Conservation (phyloP, 2,888 invertebrate genomes). For the Drosophila algonquin region DNA sequence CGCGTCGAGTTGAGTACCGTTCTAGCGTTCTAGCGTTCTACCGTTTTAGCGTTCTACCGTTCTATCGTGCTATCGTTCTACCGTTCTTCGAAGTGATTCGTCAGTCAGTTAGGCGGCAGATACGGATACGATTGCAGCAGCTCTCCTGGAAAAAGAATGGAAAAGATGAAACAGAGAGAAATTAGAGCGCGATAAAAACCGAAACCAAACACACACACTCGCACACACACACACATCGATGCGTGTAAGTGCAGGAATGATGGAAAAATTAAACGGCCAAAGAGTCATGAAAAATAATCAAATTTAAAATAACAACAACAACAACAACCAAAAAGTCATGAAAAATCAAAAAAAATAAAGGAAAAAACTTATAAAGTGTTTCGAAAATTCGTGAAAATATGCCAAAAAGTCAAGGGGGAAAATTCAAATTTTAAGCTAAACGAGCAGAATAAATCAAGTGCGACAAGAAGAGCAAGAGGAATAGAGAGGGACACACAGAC, state of each 20-base stretch:
- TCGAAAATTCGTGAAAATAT: slow-evolving; percentile 45
- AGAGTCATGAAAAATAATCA: neutral
- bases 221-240: neutral
- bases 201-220: slow-evolving; percentile 2
- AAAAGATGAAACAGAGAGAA: neutral
- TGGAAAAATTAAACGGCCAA: neutral
- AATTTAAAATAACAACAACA: slow-evolving; percentile 17
- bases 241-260: slow-evolving; percentile 15
- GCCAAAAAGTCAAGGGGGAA: slow-evolving; percentile 40
- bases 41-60: neutral
- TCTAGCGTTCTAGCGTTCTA: no score
- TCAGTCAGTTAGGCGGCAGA: slow-evolving; percentile 15
- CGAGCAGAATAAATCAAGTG: slow-evolving; percentile 71
- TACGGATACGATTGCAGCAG: slow-evolving; percentile 29
- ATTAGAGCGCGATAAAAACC: neutral
- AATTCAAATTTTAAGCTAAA: slow-evolving; percentile 59
- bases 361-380: slow-evolving; percentile 18
- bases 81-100: slow-evolving; percentile 18
- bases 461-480: slow-evolving; percentile 45
- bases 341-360: slow-evolving; percentile 1
- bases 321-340: slow-evolving; percentile 2
- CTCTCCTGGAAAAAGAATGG: slow-evolving; percentile 49
- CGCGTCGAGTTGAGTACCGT: slow-evolving; percentile 23
- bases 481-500: slow-evolving; percentile 17
- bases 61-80: neutral